Evolutionary conservation across 92 coral and sea anemone genomes (phyloP).

Genomic region (Micromussa lordhowensis): DNA sequence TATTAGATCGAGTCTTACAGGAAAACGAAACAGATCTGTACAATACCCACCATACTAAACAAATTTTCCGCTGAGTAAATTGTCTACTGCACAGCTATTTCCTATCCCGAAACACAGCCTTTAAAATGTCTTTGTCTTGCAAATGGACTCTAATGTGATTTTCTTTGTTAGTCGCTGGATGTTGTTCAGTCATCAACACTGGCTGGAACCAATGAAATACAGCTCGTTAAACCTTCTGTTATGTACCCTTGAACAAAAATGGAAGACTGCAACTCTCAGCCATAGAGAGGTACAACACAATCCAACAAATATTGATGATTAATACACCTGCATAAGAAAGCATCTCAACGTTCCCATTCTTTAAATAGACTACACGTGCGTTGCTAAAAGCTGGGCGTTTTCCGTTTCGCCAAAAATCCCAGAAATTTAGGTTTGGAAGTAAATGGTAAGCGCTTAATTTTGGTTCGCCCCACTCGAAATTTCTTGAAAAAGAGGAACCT

Average conservation of each 20-base stretch:
- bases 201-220: constrained; percentile 89
- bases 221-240: constrained; percentile 74
- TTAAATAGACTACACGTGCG: too few species aligned
- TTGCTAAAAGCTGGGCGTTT: too few species aligned
- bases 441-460: too few species aligned
- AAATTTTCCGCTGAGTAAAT: neutral
- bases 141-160: neutral
- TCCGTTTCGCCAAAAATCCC: too few species aligned
- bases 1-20: neutral
- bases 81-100: neutral
- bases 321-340: neutral
- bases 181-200: constrained; percentile 80
- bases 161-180: constrained; percentile 73
- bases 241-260: constrained; percentile 61
- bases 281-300: constrained; percentile 72
- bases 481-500: too few species aligned
- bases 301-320: neutral
- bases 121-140: neutral
- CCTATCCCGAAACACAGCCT: neutral
- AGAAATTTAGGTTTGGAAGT: too few species aligned
- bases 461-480: too few species aligned
- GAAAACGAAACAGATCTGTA: neutral
- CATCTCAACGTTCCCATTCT: too few species aligned
- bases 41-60: neutral
- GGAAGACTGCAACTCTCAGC: constrained; percentile 80